Evolutionary conservation across 2,113 vertebrate species (phyloP).

Genomic region (Sminthopsis crassicaudata): DNA sequence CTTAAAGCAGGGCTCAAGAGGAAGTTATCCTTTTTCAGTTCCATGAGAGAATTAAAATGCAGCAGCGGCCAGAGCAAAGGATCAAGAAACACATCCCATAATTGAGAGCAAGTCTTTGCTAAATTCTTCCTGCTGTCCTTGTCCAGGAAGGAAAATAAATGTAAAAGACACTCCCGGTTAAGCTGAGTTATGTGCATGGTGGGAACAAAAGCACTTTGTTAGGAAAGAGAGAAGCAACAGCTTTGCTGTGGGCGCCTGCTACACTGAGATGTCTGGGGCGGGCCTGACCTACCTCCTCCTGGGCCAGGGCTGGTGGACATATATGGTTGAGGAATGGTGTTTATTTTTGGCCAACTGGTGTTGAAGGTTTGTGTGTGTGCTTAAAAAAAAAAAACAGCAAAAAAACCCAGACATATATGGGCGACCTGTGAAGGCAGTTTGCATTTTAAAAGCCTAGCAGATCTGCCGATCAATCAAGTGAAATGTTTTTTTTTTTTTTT

Average conservation of each 20-base stretch:
- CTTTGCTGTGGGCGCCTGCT: background rate
- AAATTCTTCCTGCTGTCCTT: conserved; percentile 90
- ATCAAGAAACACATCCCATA: conserved; percentile 90
- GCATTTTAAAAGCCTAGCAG: conserved; percentile 28
- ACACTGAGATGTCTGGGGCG: conserved; percentile 13
- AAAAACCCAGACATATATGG: background rate
- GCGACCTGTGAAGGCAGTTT: conserved; percentile 44
- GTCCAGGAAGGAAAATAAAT: conserved; percentile 96
- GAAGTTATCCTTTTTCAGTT: conserved; percentile 92
- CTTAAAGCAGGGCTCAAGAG: conserved; percentile 90
- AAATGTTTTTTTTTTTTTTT: conserved; percentile 54
- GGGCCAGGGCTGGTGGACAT: conserved; percentile 86
- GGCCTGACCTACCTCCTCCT: conserved; percentile 36
- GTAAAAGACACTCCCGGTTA: conserved; percentile 92
- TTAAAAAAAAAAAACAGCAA: conserved; percentile 6
- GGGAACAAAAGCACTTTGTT: conserved; percentile 18
- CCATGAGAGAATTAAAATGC: conserved; percentile 88
- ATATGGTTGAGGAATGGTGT: conserved; percentile 90
- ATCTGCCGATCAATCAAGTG: conserved; percentile 38
- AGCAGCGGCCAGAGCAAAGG: conserved; percentile 90
- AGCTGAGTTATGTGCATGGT: conserved; percentile 92
- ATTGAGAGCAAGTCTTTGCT: conserved; percentile 87
- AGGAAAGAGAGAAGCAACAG: conserved; percentile 1
- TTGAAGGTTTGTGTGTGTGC: conserved; percentile 78
- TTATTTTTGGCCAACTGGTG: conserved; percentile 91